Percentiles rank a stretch among this genome's conserved stretches.
Conservation (phyloP, 2,888 invertebrate species). For the Cataglyphis cursor region DNA sequence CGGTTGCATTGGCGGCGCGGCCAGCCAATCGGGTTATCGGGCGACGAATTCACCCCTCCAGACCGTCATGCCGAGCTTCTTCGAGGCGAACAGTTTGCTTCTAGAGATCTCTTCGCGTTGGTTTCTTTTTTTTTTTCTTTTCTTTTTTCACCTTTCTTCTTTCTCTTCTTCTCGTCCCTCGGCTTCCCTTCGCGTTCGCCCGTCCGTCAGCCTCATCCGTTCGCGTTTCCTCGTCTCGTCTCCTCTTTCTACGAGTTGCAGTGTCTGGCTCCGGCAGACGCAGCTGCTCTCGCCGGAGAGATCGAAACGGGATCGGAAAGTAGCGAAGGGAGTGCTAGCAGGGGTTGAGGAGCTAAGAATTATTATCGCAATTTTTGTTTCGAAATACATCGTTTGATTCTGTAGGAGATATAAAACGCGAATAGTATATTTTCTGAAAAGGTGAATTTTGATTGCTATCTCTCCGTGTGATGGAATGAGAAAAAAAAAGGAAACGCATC, state of each 20-base stretch:
- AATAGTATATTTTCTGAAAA: not conserved
- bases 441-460: not conserved
- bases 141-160: slow-evolving; percentile 1
- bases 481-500: not conserved
- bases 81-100: slow-evolving; percentile 79
- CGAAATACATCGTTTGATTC: not conserved
- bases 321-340: slow-evolving; percentile 62
- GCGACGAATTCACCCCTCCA: slow-evolving; percentile 81
- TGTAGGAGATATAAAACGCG: not conserved
- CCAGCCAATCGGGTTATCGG: slow-evolving; percentile 82
- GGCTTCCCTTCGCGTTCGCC: slow-evolving; percentile 35
- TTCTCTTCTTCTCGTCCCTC: slow-evolving; percentile 49
- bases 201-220: slow-evolving; percentile 22
- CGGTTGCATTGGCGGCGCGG: slow-evolving; percentile 81
- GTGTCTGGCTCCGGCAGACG: slow-evolving; percentile 19
- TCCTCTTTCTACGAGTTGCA: slow-evolving; percentile 34
- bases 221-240: slow-evolving; percentile 19
- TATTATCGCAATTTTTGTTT: not conserved
- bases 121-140: slow-evolving; percentile 60
- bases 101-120: slow-evolving; percentile 77
- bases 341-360: not conserved
- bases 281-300: slow-evolving; percentile 49
- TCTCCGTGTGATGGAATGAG: not conserved
- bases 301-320: slow-evolving; percentile 32
- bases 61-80: slow-evolving; percentile 65